phyloP scores from a whole-genome alignment of 1,140 invertebrate species.

The Drosophila ohnishii region DNA sequence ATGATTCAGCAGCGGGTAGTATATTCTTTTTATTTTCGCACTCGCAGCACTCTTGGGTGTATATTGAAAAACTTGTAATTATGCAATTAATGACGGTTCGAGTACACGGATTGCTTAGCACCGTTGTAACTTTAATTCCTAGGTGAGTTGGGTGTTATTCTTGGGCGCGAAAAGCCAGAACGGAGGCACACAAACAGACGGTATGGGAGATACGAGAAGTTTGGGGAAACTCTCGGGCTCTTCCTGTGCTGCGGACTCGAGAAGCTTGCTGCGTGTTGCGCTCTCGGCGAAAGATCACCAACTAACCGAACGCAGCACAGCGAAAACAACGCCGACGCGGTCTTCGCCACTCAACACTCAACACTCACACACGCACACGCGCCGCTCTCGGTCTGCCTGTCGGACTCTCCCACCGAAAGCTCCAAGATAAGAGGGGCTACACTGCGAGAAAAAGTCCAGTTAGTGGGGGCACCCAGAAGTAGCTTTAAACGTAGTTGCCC shows the following conservation, averaged over 20 bases:
- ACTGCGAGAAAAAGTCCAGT: conserved; percentile 11
- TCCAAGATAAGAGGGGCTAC: conserved; percentile 41
- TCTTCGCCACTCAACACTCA: conserved; percentile 52
- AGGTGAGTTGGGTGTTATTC: conserved; percentile 11
- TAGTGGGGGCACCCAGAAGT: neutral
- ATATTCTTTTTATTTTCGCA: conserved; percentile 41
- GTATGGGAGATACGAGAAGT: conserved; percentile 42
- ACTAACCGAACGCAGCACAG: conserved; percentile 41
- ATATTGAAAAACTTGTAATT: conserved; percentile 47
- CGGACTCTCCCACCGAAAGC: conserved; percentile 45
- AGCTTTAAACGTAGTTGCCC: neutral
- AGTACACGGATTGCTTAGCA: neutral
- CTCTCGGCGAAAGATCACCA: conserved; percentile 70
- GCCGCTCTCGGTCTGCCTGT: conserved; percentile 3
- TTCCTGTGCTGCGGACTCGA: conserved; percentile 22
- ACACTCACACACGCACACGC: conserved; percentile 47
- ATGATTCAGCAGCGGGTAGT: conserved; percentile 44
- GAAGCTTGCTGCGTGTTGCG: conserved; percentile 57
- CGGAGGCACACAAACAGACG: conserved; percentile 29
- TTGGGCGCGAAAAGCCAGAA: conserved; percentile 16
- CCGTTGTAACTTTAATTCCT: neutral
- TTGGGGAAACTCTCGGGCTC: conserved; percentile 27
- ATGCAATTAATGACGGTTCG: conserved; percentile 39
- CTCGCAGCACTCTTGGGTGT: conserved; percentile 32
- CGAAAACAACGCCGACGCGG: conserved; percentile 36